These are phyloP conservation scores for Drosophila glabriapex DNA, from an alignment of 2,888 invertebrate species.

Conservation along the genomic window DNA sequence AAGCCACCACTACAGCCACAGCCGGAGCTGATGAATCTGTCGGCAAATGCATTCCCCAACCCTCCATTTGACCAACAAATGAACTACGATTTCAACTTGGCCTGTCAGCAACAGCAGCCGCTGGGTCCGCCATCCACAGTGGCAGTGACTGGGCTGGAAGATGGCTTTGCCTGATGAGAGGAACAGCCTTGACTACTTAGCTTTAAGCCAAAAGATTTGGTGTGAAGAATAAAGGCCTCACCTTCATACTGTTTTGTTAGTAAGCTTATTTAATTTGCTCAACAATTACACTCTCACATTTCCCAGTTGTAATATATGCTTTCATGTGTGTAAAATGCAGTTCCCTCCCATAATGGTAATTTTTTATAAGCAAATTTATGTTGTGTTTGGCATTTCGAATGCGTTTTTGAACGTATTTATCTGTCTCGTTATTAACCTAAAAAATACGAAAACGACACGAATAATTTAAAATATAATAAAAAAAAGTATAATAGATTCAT, in stretches of 20 bases:
- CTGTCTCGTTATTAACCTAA: not conserved
- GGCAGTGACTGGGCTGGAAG: conserved; percentile 46
- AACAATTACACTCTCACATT: conserved; percentile 10
- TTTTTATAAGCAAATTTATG: not conserved
- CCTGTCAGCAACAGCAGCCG: conserved; percentile 68
- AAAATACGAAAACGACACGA: not conserved
- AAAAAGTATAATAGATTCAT: not conserved
- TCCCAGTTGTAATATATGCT: conserved; percentile 16
- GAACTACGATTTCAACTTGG: conserved; percentile 62
- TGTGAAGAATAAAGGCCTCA: not conserved
- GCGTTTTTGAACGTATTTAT: not conserved
- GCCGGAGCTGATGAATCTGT: conserved; percentile 74
- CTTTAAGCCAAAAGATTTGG: conserved; percentile 39
- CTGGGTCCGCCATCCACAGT: conserved; percentile 68
- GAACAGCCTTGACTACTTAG: conserved; percentile 6
- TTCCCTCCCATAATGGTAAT: not conserved
- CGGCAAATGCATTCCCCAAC: conserved; percentile 70
- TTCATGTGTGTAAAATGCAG: not conserved
- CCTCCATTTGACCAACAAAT: conserved; percentile 71
- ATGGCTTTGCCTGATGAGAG: conserved; percentile 49
- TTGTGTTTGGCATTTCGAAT: not conserved
- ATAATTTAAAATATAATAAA: conserved; percentile 2
- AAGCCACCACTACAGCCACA: conserved; percentile 46
- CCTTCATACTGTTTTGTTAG: conserved; percentile 15
- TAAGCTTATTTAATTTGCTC: conserved; percentile 24